Evolutionary conservation across 92 coral and sea anemone species (phyloP).

Genomic region (Palythoa heliodiscus): DNA sequence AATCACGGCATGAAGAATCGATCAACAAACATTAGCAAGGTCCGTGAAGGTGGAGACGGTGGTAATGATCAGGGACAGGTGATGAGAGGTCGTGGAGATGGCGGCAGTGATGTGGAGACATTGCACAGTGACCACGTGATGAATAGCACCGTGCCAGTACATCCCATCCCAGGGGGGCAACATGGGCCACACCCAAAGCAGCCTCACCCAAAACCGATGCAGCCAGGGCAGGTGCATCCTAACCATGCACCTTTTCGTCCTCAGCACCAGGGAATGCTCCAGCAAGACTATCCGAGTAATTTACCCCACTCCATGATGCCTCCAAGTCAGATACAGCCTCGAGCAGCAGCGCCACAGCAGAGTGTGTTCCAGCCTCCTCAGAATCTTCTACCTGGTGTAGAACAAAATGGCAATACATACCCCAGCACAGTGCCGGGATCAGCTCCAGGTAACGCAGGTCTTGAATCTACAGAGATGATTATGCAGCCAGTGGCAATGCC

Average conservation of each 20-base stretch:
- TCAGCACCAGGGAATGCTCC: conserved; percentile 37
- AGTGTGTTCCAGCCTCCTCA: conserved; percentile 35
- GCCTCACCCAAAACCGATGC: conserved; percentile 21
- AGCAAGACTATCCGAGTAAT: conserved; percentile 4
- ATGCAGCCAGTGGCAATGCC: conserved; percentile 14
- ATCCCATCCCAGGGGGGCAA: conserved; percentile 14
- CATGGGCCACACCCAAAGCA: conserved; percentile 23
- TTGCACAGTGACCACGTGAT: conserved; percentile 54
- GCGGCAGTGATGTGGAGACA: conserved; percentile 63
- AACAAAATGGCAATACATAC: conserved; percentile 34
- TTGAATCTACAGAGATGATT: conserved; percentile 18
- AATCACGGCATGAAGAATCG: conserved; percentile 49
- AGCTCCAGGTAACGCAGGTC: conserved; percentile 13
- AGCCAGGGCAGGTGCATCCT: conserved; percentile 5
- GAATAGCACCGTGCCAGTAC: conserved; percentile 40
- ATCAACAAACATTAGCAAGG: conserved; percentile 67
- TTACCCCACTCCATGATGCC: conserved; percentile 32
- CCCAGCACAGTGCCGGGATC: conserved; percentile 19
- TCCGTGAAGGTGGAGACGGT: conserved; percentile 79
- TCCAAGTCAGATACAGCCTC: conserved; percentile 24
- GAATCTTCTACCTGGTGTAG: conserved; percentile 38
- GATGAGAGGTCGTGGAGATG: conserved; percentile 75
- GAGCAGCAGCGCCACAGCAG: neutral
- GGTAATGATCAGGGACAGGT: conserved; percentile 69
- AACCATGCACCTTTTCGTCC: conserved; percentile 7